Base-by-base conservation (phyloP, 2,797 vertebrate genomes). In the Iguana delicatissima region DNA sequence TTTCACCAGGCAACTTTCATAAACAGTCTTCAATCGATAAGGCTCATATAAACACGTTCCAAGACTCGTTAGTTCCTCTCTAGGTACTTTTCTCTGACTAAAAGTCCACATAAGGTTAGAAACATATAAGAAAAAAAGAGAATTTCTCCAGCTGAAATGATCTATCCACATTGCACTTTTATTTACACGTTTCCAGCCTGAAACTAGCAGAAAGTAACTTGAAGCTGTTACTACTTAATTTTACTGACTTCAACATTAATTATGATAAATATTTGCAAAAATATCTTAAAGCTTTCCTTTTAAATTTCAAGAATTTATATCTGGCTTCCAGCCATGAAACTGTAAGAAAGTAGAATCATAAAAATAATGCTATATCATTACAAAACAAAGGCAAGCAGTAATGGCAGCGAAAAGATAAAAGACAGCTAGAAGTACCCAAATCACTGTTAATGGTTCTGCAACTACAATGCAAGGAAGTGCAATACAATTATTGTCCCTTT, bases 51-150 rank as follows among this genome's bases (percentile, higher is more conserved):
- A 13, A 76, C 0, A 52, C 59, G 80, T 86, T 72, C 76, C 6
- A 0, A 4, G 29, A 14, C 0, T 72, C 4, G 1, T 83, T 82
- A 88, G 64, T 5, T 92, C 24, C 67, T 73, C 80, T 22, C 42
- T 46, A 42, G 79, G 50, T 32, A 84, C 82, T 85, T 74, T 20
- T 88, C 0, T 90, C 82, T 73, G 14, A 88, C 86, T 86, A n/a
- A 73, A 85, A 80, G 55, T 32, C 52, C 16, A 0, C 6, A 80
- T 0, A 0, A 0, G 6, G 1, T 0, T 73, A 38, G 38, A 46
- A 35, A 86, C 6, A 38, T 3, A 57, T 14, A 8, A 29, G 14
- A 3, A 57, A 10, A 35, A 5, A 20, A 4, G 16, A 62, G 12
- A 2, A 84, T 42, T 38, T 69, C 73, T 50, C 86, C 46, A 81